Percentiles rank a stretch among this genome's conserved stretches.
Conservation (phyloP, 2,888 invertebrate genomes). For the Xylota segnis region DNA sequence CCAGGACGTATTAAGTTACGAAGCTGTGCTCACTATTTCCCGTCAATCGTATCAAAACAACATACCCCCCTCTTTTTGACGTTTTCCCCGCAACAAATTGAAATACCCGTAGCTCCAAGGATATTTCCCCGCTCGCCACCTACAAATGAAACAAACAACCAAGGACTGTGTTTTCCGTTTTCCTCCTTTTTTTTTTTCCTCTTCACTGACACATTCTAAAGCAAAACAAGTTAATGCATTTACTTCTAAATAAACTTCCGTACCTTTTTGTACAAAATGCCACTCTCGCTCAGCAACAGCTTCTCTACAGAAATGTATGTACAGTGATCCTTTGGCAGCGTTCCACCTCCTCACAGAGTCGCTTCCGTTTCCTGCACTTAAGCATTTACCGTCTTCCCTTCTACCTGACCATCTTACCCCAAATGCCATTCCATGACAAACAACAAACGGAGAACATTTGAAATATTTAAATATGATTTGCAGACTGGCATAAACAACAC, state of each 20-base stretch:
- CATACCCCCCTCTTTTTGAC: not conserved
- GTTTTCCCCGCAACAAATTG: constrained; percentile 27
- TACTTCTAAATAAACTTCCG: constrained; percentile 59
- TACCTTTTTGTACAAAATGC: constrained; percentile 45
- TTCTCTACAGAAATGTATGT: constrained; percentile 12
- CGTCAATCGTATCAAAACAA: not conserved
- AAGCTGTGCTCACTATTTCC: too few species aligned
- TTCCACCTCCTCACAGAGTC: constrained; percentile 13
- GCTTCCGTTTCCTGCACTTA: constrained; percentile 68
- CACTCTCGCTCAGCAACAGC: not conserved
- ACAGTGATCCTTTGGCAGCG: not conserved
- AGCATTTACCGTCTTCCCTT: constrained; percentile 38
- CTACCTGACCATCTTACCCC: constrained; percentile 46
- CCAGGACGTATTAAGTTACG: not conserved
- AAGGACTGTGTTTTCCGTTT: constrained; percentile 9
- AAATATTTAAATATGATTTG: constrained; percentile 73
- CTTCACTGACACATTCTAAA: constrained; percentile 6
- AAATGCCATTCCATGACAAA: constrained; percentile 50
- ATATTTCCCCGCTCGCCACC: constrained; percentile 9
- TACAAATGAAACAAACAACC: constrained; percentile 49
- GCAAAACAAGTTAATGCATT: constrained; percentile 60
- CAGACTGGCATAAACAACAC: constrained; percentile 59
- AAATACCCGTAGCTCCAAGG: too few species aligned
- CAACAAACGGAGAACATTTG: constrained; percentile 65
- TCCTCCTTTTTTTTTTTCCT: not conserved